Conservation (phyloP, 2,888 invertebrate species). For the Augiades crinisus region DNA sequence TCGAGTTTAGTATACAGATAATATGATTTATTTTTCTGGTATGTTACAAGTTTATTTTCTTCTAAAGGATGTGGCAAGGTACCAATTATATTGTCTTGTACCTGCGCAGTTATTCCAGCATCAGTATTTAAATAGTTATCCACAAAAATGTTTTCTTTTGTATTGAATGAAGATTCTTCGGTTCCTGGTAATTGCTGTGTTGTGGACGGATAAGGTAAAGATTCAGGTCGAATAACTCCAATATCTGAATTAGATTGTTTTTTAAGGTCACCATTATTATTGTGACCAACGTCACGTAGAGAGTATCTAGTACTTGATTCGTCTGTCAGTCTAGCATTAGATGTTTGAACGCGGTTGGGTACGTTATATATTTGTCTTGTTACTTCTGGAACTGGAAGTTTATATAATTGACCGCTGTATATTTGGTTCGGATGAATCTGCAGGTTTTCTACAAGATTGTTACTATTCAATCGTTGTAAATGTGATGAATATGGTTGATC, state of each 20-base stretch:
- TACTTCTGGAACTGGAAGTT: constrained; percentile 68
- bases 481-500: constrained; percentile 20
- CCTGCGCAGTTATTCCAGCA: constrained; percentile 64
- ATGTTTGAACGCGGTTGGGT: constrained; percentile 38
- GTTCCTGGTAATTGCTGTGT: constrained; percentile 45
- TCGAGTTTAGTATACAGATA: constrained; percentile 61
- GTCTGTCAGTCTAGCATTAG: constrained; percentile 11
- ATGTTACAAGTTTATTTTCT: constrained; percentile 61
- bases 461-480: constrained; percentile 8
- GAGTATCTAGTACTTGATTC: not conserved
- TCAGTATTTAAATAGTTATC: constrained; percentile 48
- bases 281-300: not conserved
- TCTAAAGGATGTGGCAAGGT: constrained; percentile 65
- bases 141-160: constrained; percentile 44
- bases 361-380: constrained; percentile 61
- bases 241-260: constrained; percentile 46
- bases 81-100: constrained; percentile 67
- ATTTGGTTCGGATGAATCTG: constrained; percentile 45
- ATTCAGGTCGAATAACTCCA: constrained; percentile 57
- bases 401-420: constrained; percentile 71
- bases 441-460: constrained; percentile 23
- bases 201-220: constrained; percentile 3
- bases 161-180: constrained; percentile 43
- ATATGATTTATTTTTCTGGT: constrained; percentile 69
- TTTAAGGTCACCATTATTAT: constrained; percentile 27